Base-by-base conservation (phyloP, 2,888 invertebrate genomes). In the Macrophya alboannulata region DNA sequence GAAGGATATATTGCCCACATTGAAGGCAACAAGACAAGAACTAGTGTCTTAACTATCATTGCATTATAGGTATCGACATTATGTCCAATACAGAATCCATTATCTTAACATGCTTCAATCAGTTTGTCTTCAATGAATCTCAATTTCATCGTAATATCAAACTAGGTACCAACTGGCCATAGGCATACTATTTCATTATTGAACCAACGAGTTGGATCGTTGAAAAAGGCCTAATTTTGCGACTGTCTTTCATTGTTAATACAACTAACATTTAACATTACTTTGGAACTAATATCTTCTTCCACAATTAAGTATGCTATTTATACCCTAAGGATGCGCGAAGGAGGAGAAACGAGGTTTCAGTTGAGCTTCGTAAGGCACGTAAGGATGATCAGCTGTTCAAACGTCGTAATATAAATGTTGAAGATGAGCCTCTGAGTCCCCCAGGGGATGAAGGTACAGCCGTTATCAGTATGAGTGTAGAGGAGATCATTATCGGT, bases 321-420 rank as follows among this genome's bases (percentile, higher is more conserved):
- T 51, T 31, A n/a, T 51, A 37, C 9, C 1, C 4, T 3, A 65
- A 98, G 98, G 98, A 98, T 89, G 96, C 99, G 93, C 96, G 99
- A 79, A 96, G 98, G 87, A 96, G 98, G 88, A 96, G 99, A 85
- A 97, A 96, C 86, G 99, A 99, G 93, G 96, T 97, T 76, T 97
- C 97, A 3, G 96, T 99, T 3, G 98, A 99, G 89, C 95, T 99
- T 51, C 96, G 99, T 21, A 99, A 99, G 94, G 97, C 98, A 25
- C 97, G 97, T 85, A 97, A 99, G 89, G 99, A 99, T 93, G 99
- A 99, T 90, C 98, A 99, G 92, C 94, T 99, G 62, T 95, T 97
- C 84, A 99, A 99, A 94, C 95, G 98, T 31, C 95, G 99, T 85
- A 99, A 99, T 89, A 95, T 99, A 89, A 95, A 95, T 0, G 94